Evolutionary conservation across 2,888 invertebrate species (phyloP).

Genomic region (Dermolepida albohirtum): DNA sequence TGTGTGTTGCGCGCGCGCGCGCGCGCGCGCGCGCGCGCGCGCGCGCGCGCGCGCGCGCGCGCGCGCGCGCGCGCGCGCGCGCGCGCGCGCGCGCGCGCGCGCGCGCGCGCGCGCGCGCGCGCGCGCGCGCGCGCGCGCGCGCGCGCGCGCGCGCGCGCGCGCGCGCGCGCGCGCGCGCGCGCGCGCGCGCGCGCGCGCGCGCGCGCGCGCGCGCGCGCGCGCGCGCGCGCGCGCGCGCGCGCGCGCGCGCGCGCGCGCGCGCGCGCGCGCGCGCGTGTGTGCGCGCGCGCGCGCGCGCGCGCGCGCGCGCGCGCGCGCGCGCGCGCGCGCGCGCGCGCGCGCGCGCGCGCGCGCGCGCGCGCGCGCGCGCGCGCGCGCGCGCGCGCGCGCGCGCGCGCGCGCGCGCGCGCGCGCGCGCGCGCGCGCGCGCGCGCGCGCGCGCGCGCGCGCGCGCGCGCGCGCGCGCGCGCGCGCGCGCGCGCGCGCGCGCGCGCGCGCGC

Average conservation of each 20-base stretch:
- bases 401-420: no score
- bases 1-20: no score
- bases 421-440: neutral
- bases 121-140: no score
- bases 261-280: neutral
- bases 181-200: no score
- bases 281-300: neutral
- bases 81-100: no score
- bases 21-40: no score
- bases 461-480: neutral
- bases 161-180: no score
- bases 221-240: neutral
- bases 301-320: neutral
- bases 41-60: no score
- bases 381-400: neutral
- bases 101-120: no score
- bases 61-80: no score
- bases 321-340: neutral
- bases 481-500: neutral
- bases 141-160: no score
- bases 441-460: constrained; percentile 1
- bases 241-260: neutral
- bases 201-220: no score
- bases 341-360: neutral
- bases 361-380: neutral